Evolutionary conservation across 1,140 invertebrate genomes (phyloP).

Genomic region (Trachymyrmex septentrionalis): DNA sequence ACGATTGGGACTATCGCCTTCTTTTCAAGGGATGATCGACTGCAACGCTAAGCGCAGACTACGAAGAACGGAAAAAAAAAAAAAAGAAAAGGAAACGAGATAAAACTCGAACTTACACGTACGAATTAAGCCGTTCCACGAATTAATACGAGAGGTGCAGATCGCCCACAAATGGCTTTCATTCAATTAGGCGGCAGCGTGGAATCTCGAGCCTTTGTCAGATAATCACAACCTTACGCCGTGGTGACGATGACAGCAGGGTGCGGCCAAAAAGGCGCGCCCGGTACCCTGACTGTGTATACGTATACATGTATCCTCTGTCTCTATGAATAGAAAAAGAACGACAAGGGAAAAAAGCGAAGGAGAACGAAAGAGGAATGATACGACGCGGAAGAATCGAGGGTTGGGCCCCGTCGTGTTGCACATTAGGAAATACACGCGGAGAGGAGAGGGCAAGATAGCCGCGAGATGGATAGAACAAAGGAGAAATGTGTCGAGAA

Average conservation of each 20-base stretch:
- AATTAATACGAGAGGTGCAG: constrained; percentile 51
- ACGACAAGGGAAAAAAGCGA: constrained; percentile 13
- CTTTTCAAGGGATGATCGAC: constrained; percentile 8
- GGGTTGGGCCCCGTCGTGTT: constrained; percentile 69
- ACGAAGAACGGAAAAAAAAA: too few species aligned
- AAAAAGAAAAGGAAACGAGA: not conserved
- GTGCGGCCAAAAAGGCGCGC: constrained; percentile 77
- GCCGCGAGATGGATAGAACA: constrained; percentile 71
- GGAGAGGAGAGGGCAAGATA: constrained; percentile 67
- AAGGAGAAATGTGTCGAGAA: constrained; percentile 73
- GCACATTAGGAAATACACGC: constrained; percentile 67
- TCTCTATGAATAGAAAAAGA: constrained; percentile 49
- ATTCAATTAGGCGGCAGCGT: constrained; percentile 64
- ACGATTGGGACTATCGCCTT: not conserved
- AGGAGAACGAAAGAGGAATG: constrained; percentile 4
- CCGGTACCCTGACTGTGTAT: constrained; percentile 62
- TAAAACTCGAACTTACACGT: not conserved
- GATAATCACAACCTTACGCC: constrained; percentile 49
- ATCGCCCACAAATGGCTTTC: constrained; percentile 38
- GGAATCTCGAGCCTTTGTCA: constrained; percentile 58
- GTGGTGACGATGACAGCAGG: constrained; percentile 66
- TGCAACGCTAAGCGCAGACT: not conserved
- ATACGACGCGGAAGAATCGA: constrained; percentile 64
- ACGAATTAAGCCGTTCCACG: constrained; percentile 35
- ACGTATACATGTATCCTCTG: not conserved